These are phyloP conservation scores for Xylophagus ater DNA, from an alignment of 2,888 invertebrate species.

Conservation along the genomic window DNA sequence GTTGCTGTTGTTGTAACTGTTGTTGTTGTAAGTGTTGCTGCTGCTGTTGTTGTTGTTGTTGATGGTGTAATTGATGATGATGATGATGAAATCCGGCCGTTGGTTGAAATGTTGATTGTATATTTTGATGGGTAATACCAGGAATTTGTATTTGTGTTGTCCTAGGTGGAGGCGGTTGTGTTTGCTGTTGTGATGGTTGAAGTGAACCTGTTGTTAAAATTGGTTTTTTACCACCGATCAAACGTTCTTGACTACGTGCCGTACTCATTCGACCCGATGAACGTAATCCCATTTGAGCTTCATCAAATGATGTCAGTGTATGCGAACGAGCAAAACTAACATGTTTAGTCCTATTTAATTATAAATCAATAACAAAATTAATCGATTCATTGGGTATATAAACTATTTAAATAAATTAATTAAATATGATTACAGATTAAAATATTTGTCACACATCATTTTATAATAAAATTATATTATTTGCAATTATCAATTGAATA, in stretches of 20 bases:
- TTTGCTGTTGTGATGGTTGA: constrained; percentile 8
- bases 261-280: constrained; percentile 39
- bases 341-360: constrained; percentile 61
- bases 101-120: constrained; percentile 6
- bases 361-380: constrained; percentile 6
- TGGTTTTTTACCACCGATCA: constrained; percentile 61
- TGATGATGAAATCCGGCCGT: constrained; percentile 16
- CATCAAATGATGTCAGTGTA: constrained; percentile 75
- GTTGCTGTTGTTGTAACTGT: constrained; percentile 22
- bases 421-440: no score
- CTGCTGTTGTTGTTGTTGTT: constrained; percentile 11
- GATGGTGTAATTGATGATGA: constrained; percentile 17
- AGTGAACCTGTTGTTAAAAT: constrained; percentile 28
- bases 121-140: constrained; percentile 6
- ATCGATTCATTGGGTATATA: background rate
- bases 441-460: no score
- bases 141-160: background rate
- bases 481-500: no score
- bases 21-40: constrained; percentile 9
- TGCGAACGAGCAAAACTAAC: constrained; percentile 84
- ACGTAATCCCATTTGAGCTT: constrained; percentile 43
- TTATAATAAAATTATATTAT: no score
- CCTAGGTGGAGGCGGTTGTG: constrained; percentile 14
- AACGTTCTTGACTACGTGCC: constrained; percentile 54
- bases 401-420: no score